Evolutionary conservation across 2,113 vertebrate genomes (phyloP).

Genomic region (Steatornis caripensis): DNA sequence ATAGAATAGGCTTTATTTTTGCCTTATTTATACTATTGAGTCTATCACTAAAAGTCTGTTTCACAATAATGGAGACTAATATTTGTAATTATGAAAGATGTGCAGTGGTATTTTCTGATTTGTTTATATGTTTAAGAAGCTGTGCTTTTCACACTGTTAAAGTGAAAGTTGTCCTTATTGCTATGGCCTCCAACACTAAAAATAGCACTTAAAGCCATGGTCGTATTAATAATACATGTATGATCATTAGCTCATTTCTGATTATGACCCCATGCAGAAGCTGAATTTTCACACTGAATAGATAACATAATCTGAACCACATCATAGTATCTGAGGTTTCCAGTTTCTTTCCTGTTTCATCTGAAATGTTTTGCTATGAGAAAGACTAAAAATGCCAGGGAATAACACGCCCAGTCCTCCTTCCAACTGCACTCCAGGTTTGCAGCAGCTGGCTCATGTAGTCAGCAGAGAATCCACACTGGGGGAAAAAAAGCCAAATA

Average conservation of each 20-base stretch:
- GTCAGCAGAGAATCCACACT: background rate
- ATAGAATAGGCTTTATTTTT: background rate
- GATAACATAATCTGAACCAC: background rate
- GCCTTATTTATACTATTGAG: background rate
- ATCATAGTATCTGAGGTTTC: accelerated
- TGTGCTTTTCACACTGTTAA: background rate
- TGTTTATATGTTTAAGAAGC: background rate
- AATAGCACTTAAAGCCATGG: background rate
- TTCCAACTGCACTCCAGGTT: background rate
- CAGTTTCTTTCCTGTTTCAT: background rate
- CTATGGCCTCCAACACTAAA: background rate
- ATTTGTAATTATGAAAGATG: background rate
- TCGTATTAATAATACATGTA: background rate
- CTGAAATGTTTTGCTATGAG: background rate
- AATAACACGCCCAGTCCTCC: background rate
- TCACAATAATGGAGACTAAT: background rate
- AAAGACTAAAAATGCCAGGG: background rate
- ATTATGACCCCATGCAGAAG: background rate
- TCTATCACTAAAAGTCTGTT: background rate
- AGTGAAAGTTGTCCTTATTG: background rate
- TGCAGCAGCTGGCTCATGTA: background rate
- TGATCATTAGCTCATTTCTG: background rate
- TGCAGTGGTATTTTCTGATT: background rate
- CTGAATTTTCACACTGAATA: background rate
- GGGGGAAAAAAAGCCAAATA: background rate